Evolutionary conservation across 1,140 invertebrate genomes (phyloP), one percentile per base, ranked within the genome.

Genomic region (Drosophila bocqueti): DNA sequence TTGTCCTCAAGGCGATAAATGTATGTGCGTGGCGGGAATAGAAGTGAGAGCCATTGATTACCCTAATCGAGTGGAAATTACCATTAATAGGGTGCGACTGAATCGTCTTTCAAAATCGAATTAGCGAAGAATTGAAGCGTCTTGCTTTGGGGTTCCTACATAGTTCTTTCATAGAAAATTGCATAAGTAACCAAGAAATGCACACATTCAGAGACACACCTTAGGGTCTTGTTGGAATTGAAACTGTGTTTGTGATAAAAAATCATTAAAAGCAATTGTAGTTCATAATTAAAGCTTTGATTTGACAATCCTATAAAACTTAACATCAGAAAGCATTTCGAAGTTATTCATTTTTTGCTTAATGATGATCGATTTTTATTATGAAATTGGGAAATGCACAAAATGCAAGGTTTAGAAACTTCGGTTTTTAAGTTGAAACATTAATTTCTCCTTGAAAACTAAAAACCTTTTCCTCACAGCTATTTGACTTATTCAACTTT

Each of bases 1-100:
- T 84, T 87, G 84, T 18, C 66, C 71, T 76, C 69, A 77, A 83
- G 78, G 82, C 84, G 79, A 86, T 83, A 87, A 87, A 83, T 64
- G 49, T 49, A 49, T 42, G 21, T 42, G 4, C 4, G 15, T 31
- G 16, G 21, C 26, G 29, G 34, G 43, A 52, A 38, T 13, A 61
- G 15, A 42, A 71, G 36, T 24, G 24, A 29, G 38, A 46, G 49
- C 46, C 24, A 76, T 62, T 62, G 64, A 83, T 69, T 74, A 59
- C 55, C 60, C 36, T 73, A 72, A 61, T 82, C 66, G 54, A 52
- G 54, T 79, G 62, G 36, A 69, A 72, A 49, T 36, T 38, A 45
- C 59, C 29, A 42, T 40, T 52, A 16, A 47, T 16, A 36, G 13
- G 24, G 34, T 2, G 26, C 2, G 50, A 42, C 34, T 57, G 29